Evolutionary conservation across 2,797 vertebrate species (phyloP), one percentile per base, ranked within the genome.

Genomic region (Pterois miles): DNA sequence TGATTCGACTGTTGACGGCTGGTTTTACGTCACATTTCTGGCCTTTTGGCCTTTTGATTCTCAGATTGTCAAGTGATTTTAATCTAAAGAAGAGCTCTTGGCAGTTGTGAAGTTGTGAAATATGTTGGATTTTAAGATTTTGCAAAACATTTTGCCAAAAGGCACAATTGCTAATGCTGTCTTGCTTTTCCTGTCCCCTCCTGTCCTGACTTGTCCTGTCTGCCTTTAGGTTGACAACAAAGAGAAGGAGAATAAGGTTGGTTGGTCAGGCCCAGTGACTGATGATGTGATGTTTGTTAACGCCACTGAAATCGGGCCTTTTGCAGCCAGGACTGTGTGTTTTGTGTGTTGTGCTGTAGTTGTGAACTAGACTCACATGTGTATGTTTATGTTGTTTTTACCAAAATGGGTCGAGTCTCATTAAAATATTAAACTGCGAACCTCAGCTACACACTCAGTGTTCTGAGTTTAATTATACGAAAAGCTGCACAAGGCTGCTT

Each of bases 211-310:
- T 72, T 5, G 14, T 57, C 57, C 58, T 27, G 29, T 82, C 34
- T n/a, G 13, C 56, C 64, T 48, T 56, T 80, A 95, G 94, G 81
- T 87, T 77, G 94, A 96, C 92, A 95, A 95, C 91, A 95, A 92
- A 81, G 90, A 94, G 31, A 94, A 90, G 74, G 94, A 95, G 57
- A 65, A 86, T 18, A 90, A 95, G 94, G 94, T 96, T 69, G 60
- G 94, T 94, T 66, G 33, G 25, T 54, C n/a, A 29, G 36, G 7
- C 7, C 4, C 6, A 65, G 46, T 62, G 20, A 34, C 2, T 1
- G 46, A 22, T 36, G 10, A 56, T 68, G 66, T 57, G 54, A 58
- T 43, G 0, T 31, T 18, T 14, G 25, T 60, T 20, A 34, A 36
- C 53, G 0, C 8, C 1, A 23, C 54, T 38, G 4, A 71, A 50